phyloP scores from a whole-genome alignment of 2,113 vertebrate species.

The Corythornis vintsioides region DNA sequence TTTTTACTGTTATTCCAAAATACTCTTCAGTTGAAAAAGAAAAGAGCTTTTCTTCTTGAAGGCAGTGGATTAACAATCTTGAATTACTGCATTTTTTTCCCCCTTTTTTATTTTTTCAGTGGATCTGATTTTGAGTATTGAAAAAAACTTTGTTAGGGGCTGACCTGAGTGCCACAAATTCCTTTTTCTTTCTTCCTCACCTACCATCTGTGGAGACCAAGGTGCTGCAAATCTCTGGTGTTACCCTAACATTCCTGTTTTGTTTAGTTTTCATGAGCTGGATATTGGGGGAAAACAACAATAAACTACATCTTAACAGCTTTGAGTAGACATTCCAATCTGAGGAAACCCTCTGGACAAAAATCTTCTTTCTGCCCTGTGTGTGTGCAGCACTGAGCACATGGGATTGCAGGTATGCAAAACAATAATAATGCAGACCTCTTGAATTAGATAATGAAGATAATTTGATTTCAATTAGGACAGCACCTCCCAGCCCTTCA shows the following conservation, averaged over 20 bases:
- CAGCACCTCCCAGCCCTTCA: neutral
- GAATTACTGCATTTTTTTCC: neutral
- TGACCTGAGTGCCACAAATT: neutral
- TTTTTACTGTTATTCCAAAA: neutral
- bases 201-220: neutral
- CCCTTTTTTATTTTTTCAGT: neutral
- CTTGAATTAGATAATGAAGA: slow-evolving; percentile 1
- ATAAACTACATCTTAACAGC: neutral
- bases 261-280: neutral
- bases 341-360: neutral
- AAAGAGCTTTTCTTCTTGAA: neutral
- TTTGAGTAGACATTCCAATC: neutral
- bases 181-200: neutral
- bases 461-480: slow-evolving; percentile 19
- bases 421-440: neutral
- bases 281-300: neutral
- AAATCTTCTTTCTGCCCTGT: neutral
- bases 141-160: neutral
- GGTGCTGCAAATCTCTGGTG: neutral
- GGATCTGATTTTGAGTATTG: neutral
- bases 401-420: neutral
- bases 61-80: neutral
- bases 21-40: neutral
- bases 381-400: neutral
- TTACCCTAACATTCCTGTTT: neutral